Evolutionary conservation across 2,113 vertebrate species (phyloP).

Genomic region (Halichoeres trimaculatus): DNA sequence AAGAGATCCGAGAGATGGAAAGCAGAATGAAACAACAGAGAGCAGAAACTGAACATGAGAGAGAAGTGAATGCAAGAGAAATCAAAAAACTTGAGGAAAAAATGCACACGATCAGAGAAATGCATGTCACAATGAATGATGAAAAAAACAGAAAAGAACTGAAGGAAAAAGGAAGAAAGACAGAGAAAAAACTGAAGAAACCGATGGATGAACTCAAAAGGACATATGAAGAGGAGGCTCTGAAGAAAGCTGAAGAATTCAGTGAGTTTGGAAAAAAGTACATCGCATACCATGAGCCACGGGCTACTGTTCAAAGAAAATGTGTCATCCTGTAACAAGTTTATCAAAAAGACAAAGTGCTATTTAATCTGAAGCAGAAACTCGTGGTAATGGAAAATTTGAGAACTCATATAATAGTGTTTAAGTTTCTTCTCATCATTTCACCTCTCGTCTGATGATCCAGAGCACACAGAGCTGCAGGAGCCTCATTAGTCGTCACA

Average conservation of each 20-base stretch:
- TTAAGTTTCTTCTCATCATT: too few relatives aligned
- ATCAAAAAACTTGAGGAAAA: not conserved
- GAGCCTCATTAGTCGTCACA: too few relatives aligned
- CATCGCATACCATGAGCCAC: not conserved
- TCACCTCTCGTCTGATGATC: too few relatives aligned
- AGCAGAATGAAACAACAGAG: constrained; percentile 2
- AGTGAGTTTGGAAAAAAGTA: constrained; percentile 24
- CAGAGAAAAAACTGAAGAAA: too few relatives aligned
- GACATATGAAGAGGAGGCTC: constrained; percentile 8
- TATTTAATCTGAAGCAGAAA: too few relatives aligned
- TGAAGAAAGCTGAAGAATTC: constrained; percentile 18
- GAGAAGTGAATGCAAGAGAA: not conserved
- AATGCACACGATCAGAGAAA: not conserved
- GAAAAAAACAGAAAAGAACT: not conserved
- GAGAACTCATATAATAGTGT: too few relatives aligned
- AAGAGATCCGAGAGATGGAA: not conserved
- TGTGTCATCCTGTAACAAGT: not conserved
- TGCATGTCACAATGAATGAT: not conserved
- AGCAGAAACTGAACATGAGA: not conserved
- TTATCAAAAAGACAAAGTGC: too few relatives aligned
- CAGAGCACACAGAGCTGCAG: too few relatives aligned
- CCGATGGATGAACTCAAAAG: not conserved
- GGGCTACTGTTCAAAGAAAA: not conserved
- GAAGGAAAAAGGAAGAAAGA: not conserved
- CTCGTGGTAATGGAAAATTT: too few relatives aligned